Base-by-base conservation (phyloP, 2,797 vertebrate species). In the Oreochromis grahami region DNA sequence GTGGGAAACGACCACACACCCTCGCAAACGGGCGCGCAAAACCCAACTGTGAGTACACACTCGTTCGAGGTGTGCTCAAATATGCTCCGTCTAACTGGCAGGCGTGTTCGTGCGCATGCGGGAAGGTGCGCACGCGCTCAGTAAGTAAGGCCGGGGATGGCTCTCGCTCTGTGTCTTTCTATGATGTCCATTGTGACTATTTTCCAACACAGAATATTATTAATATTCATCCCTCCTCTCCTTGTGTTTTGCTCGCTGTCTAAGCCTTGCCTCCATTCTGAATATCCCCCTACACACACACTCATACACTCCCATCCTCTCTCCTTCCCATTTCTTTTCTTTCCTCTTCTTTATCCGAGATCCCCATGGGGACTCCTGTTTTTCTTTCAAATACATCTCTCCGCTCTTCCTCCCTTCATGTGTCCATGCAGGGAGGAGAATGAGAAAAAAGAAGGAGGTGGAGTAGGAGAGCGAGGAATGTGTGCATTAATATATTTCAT, bases 361-460 rank as follows among this genome's bases (percentile, higher is more conserved):
- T 94, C 95, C 95, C 96, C 95, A 89, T 92, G 94, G 96, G 96
- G 95, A 96, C 93, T 91, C 92, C 94, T 94, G 93, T 93, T 96
- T 95, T 94, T 91, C 93, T 95, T 96, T 96, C 94, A 96, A 96
- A 96, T 94, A 89, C 78, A 92, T 92, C 93, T 95, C 95, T 95
- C 93, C 85, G 89, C 94, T 94, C 92, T 91, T 94, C 92, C 93
- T 92, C 91, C 88, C 96, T 94, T 95, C 92, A 94, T 95, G 92
- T 93, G 93, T 94, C 94, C 93, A 90, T 78, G 89, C 93, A 87
- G 86, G 85, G 89, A 92, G 91, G 91, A 93, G 92, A 89, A 91
- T 84, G 89, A 93, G 90, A 86, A 92, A 86, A 83, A 79, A 72
- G 83, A 74, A 88, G 85, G 86, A 91, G 89, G 88, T 48, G 81